phyloP scores from a whole-genome alignment of 2,888 invertebrate genomes.

The Pemphredon lugubris region DNA sequence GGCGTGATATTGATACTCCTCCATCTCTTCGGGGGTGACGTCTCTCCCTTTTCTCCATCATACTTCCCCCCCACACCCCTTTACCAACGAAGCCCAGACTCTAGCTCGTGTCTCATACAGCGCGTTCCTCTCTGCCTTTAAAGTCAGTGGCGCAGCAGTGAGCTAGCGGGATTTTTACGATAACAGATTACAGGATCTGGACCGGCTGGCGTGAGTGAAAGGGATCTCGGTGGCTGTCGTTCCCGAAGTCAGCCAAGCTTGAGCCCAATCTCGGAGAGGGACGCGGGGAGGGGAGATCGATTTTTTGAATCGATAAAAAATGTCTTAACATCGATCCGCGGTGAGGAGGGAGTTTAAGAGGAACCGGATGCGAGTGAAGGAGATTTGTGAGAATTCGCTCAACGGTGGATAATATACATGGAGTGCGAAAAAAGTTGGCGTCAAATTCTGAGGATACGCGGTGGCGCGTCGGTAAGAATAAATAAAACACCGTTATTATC shows the following conservation, averaged over 20 bases:
- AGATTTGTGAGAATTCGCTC: neutral
- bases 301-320: slow-evolving; percentile 29
- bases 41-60: slow-evolving; percentile 59
- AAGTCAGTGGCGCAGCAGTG: slow-evolving; percentile 65
- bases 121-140: slow-evolving; percentile 58
- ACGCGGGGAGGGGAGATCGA: slow-evolving; percentile 35
- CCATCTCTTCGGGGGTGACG: slow-evolving; percentile 72
- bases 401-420: neutral
- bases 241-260: slow-evolving; percentile 48
- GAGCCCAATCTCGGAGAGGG: slow-evolving; percentile 34
- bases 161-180: slow-evolving; percentile 73
- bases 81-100: slow-evolving; percentile 34
- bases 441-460: neutral
- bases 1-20: slow-evolving; percentile 78
- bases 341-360: neutral
- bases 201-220: slow-evolving; percentile 56
- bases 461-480: too few relatives aligned
- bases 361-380: neutral
- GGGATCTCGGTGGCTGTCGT: slow-evolving; percentile 50
- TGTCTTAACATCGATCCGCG: slow-evolving; percentile 11
- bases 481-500: too few relatives aligned
- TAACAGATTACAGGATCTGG: slow-evolving; percentile 75
- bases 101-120: slow-evolving; percentile 45
- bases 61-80: slow-evolving; percentile 27
- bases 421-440: neutral